Evolutionary conservation across 2,888 invertebrate genomes (phyloP), one percentile per base, ranked within the genome.

Genomic region (Patella depressa): DNA sequence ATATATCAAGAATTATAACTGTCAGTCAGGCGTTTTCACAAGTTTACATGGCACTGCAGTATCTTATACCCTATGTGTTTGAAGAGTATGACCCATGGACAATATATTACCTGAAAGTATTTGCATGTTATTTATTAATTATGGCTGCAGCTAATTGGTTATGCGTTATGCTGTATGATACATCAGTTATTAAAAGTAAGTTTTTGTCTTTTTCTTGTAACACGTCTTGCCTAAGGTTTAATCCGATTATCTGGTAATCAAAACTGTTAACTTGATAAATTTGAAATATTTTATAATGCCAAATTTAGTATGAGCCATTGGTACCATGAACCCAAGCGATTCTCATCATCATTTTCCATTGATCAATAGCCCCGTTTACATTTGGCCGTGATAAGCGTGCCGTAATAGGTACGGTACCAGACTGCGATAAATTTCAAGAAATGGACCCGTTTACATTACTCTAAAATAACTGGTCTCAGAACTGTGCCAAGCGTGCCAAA

Each of bases 81-180:
- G 65, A 75, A 5, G 85, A 85, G 53, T 85, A 79, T 70, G 80
- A 80, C 24, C 83, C 84, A 1, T 84, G 84, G 85, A 82, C 84
- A 0, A 74, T 78, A 34, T 87, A 88, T 77, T 88, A 84, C 75
- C 76, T 88, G 73, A 85, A 84, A 73, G 82, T 88, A 7, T 72
- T 86, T 9, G 77, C 78, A 19, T 80, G 82, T 76, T 86, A 84
- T 76, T 53, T 84, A n/a, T 80, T 78, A 53, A 74, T 85, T 29
- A 82, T 86, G 69, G 82, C 82, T 11, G 75, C 84, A n/a, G 82
- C 83, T 12, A 88, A 88, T 78, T 87, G 84, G 82, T 75, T 88
- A 19, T 86, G 84, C 79, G 83, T 82, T 7, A 83, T 85, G 19
- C 74, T 86, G 7, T 87, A 85, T 57, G 83, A 83, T 71, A 82